Conservation (phyloP, 2,797 vertebrate genomes). For the Trematomus bernacchii region DNA sequence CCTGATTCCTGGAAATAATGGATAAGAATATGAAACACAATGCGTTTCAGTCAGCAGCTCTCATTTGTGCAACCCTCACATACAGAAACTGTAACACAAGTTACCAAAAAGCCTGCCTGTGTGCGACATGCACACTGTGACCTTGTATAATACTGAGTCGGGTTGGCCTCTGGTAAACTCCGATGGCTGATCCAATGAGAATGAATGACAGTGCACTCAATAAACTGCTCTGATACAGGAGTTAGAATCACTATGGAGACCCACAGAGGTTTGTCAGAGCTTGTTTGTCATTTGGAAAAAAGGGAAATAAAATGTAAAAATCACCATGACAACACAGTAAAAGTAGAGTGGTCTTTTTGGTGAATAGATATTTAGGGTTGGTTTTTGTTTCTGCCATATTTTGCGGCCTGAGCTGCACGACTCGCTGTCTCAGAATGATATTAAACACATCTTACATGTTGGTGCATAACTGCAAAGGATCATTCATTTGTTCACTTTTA, state of each 20-base stretch:
- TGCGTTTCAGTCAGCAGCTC: conserved; percentile 43
- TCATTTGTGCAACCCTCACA: conserved; percentile 4
- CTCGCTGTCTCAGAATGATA: too few species aligned
- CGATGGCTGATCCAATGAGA: conserved; percentile 19
- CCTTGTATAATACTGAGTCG: conserved; percentile 35
- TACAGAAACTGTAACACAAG: conserved; percentile 13
- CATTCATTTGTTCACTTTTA: too few species aligned
- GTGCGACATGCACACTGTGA: conserved; percentile 6
- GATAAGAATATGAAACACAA: conserved; percentile 63
- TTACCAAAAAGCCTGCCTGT: neutral
- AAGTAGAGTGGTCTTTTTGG: conserved; percentile 40
- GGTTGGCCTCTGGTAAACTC: conserved; percentile 31
- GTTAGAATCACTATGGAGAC: conserved; percentile 71
- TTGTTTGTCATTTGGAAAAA: conserved; percentile 43
- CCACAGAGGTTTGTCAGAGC: conserved; percentile 50
- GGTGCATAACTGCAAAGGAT: too few species aligned
- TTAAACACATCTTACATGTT: too few species aligned
- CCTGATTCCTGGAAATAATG: conserved; percentile 76
- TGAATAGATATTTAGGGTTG: neutral
- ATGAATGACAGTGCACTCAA: conserved; percentile 2
- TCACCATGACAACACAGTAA: conserved; percentile 69
- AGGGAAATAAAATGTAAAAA: conserved; percentile 33
- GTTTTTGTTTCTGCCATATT: too few species aligned
- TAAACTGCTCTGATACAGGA: conserved; percentile 14
- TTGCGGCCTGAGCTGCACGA: too few species aligned